A percentile compares a stretch with the other conserved stretches of the same genome.
Conservation (phyloP, 1,140 invertebrate genomes). For the Bombus breviceps region DNA sequence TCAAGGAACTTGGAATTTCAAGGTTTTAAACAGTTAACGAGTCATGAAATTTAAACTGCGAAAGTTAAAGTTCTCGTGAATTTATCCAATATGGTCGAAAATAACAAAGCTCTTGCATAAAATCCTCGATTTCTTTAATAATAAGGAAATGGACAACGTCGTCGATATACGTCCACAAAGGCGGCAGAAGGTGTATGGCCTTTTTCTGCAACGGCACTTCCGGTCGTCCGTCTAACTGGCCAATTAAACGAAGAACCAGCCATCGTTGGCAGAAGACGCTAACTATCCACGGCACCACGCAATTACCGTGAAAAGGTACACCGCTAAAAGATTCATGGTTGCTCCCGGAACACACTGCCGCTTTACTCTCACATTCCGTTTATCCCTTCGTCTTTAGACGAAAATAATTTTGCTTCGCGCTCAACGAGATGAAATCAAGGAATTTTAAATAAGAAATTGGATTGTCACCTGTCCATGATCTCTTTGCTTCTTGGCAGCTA, state of each 20-base stretch:
- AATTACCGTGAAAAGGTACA: constrained; percentile 65
- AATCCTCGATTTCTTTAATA: neutral
- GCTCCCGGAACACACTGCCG: constrained; percentile 33
- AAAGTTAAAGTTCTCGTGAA: neutral
- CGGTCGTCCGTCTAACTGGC: constrained; percentile 58
- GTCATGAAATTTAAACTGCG: neutral
- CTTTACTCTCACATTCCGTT: neutral
- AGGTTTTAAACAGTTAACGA: neutral
- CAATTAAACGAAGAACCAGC: constrained; percentile 61
- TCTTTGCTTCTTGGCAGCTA: too few species aligned
- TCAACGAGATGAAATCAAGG: neutral
- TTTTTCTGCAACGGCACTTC: constrained; percentile 47
- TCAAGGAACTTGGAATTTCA: neutral
- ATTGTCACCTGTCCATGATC: neutral
- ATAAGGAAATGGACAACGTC: neutral
- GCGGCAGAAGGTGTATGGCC: constrained; percentile 25
- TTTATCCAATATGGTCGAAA: neutral
- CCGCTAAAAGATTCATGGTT: constrained; percentile 71
- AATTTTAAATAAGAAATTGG: constrained; percentile 5
- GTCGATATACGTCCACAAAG: neutral
- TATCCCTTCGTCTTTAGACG: constrained; percentile 5
- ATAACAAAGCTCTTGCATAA: neutral
- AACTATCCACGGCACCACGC: constrained; percentile 63
- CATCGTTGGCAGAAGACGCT: constrained; percentile 59
- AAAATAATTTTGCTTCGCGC: constrained; percentile 57